phyloP scores from a whole-genome alignment of 2,113 vertebrate species.

The Lamprotornis superbus region DNA sequence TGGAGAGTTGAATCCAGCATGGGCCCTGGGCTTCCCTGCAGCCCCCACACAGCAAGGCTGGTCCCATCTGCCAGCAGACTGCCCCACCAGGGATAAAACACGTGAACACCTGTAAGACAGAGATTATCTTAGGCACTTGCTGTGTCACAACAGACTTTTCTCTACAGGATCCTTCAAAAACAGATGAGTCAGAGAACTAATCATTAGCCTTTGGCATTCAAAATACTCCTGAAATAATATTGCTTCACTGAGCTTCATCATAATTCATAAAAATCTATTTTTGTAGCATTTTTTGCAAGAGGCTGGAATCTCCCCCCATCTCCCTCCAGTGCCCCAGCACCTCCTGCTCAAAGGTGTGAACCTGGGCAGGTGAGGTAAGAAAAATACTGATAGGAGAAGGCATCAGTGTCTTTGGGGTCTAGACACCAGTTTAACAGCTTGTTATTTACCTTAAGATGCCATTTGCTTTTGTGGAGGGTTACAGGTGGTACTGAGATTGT shows the following conservation, averaged over 20 bases:
- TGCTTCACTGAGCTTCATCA: not conserved
- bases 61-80: not conserved
- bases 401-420: not conserved
- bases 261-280: not conserved
- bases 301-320: not conserved
- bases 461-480: not conserved
- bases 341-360: not conserved
- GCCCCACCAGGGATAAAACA: accelerated
- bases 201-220: not conserved
- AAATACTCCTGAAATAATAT: not conserved
- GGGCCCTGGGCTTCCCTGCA: not conserved
- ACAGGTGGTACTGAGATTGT: not conserved
- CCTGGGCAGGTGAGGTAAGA: not conserved
- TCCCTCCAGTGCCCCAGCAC: not conserved
- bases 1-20: not conserved
- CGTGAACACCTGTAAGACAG: accelerated
- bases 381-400: accelerated
- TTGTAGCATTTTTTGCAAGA: not conserved
- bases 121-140: not conserved
- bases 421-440: not conserved
- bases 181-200: not conserved
- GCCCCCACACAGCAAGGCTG: not conserved
- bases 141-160: not conserved
- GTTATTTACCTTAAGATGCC: accelerated
- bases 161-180: not conserved